Evolutionary conservation across 1,140 invertebrate genomes (phyloP).

Genomic region (Pygmarrhopalites habei): DNA sequence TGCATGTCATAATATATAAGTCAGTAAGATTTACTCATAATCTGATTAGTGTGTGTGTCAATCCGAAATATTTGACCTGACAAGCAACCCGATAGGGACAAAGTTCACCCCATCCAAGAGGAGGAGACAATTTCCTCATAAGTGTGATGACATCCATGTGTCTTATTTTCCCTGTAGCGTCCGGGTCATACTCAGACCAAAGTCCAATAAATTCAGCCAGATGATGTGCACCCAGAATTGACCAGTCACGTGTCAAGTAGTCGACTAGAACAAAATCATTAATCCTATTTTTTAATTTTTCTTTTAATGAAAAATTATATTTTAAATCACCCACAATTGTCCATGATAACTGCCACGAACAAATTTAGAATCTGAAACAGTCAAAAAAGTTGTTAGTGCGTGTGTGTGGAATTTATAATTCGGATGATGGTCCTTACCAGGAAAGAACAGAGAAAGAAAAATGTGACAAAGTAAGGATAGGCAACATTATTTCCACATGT

Average conservation of each 20-base stretch:
- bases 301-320: too few relatives aligned
- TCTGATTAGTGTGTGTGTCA: too few relatives aligned
- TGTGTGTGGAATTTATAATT: neutral
- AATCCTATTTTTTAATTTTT: too few relatives aligned
- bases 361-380: conserved; percentile 88
- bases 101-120: conserved; percentile 95
- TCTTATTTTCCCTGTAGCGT: conserved; percentile 96
- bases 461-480: conserved; percentile 98
- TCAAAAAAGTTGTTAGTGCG: neutral
- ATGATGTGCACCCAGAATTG: conserved; percentile 96
- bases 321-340: too few relatives aligned
- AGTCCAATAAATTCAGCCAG: conserved; percentile 96
- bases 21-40: neutral
- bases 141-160: conserved; percentile 98
- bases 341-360: conserved; percentile 99
- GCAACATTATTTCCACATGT: conserved; percentile 87
- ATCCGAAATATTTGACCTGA: conserved; percentile 57
- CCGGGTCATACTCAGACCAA: conserved; percentile 99
- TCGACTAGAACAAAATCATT: too few relatives aligned
- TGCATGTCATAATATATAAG: conserved; percentile 42
- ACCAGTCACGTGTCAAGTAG: conserved; percentile 98
- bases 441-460: conserved; percentile 98
- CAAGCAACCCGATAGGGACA: conserved; percentile 98
- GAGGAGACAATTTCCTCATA: conserved; percentile 95
- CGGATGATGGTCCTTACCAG: conserved; percentile 58